phyloP scores from a whole-genome alignment of 2,797 vertebrate genomes.

The Ficedula albicollis region DNA sequence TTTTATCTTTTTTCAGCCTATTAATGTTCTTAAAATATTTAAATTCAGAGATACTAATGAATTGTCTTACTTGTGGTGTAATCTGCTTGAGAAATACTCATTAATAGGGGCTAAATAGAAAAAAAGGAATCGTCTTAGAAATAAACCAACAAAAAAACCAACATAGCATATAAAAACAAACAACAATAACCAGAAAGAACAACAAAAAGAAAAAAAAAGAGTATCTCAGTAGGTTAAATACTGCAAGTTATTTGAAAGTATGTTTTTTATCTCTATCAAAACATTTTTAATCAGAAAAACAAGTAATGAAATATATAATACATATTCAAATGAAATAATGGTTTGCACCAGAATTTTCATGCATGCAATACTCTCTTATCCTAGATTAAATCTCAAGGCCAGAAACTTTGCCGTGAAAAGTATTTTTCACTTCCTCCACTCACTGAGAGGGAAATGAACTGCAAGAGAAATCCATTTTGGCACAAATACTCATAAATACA shows the following conservation, averaged over 20 bases:
- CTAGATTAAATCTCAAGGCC: background rate
- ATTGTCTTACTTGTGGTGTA: background rate
- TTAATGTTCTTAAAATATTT: background rate
- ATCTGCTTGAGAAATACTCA: background rate
- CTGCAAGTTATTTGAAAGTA: background rate
- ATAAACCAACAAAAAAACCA: background rate
- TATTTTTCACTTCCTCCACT: background rate
- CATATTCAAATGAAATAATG: background rate
- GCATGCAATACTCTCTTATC: background rate
- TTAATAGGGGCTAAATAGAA: background rate
- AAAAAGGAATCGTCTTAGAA: background rate
- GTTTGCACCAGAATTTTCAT: background rate
- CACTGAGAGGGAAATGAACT: background rate
- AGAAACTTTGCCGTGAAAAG: background rate
- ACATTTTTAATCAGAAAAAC: background rate
- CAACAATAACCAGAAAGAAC: background rate
- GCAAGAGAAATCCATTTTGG: background rate
- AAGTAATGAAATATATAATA: background rate
- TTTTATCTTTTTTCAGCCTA: background rate
- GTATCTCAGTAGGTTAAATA: background rate
- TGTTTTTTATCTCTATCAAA: background rate
- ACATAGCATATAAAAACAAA: background rate
- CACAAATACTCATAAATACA: background rate
- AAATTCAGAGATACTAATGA: background rate
- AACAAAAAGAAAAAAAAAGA: background rate